These are phyloP conservation scores for Bombus confusus DNA, from an alignment of 1,140 invertebrate genomes.

Conservation along the genomic window DNA sequence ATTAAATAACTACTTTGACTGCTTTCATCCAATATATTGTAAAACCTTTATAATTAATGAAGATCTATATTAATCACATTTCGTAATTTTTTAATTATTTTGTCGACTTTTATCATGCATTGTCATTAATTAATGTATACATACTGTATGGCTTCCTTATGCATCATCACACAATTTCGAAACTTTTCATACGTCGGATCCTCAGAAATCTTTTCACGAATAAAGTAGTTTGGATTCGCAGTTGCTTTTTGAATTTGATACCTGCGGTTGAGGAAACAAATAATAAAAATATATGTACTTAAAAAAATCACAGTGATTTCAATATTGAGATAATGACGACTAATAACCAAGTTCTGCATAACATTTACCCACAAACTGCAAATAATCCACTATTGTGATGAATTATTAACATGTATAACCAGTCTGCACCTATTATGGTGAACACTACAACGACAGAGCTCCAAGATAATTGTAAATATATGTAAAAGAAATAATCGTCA, in stretches of 20 bases:
- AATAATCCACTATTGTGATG: not conserved
- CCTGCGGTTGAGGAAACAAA: not conserved
- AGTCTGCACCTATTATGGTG: not conserved
- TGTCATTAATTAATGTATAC: not conserved
- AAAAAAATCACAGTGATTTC: too few relatives aligned
- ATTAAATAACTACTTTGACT: constrained; percentile 2
- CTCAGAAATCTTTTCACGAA: accelerated
- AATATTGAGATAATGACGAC: not conserved
- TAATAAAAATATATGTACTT: not conserved
- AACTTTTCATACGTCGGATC: not conserved
- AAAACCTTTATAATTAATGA: not conserved
- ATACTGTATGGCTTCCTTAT: not conserved
- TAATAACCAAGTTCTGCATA: not conserved
- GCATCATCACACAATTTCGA: not conserved
- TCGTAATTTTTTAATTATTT: not conserved
- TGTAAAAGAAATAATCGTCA: not conserved
- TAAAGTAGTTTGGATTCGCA: not conserved
- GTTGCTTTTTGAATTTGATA: not conserved
- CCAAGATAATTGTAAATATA: constrained; percentile 4
- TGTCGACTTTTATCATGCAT: not conserved
- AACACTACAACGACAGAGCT: not conserved
- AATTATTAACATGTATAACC: constrained; percentile 3
- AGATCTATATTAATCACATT: not conserved
- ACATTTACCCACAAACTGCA: constrained; percentile 1
- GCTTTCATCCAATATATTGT: not conserved